Evolutionary conservation across 2,888 invertebrate species (phyloP), one percentile per base, ranked within the genome.

Genomic region (Rhaphigaster nebulosa): DNA sequence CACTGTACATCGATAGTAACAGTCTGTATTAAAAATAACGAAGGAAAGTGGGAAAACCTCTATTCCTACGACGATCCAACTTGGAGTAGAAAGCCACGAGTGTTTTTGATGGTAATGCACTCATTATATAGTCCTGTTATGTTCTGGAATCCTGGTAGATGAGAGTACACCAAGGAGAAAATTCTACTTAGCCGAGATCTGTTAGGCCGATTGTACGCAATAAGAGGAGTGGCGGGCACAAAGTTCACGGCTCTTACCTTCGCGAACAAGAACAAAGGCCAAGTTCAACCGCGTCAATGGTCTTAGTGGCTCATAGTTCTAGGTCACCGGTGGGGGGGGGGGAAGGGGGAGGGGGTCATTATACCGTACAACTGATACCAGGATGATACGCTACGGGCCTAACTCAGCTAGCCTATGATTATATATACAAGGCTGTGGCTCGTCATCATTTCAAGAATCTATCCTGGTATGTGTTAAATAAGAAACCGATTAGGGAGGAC

Each of bases 171-270:
- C 45, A 23, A 84, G n/a, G 84, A 45, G 84, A 84, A 84, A 84
- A 34, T n/a, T 45, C n/a, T 15, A n/a, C 45, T n/a, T 45, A 45
- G 45, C 26, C 0, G 26, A 2, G 26, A 45, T 84, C 41, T 23
- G 13, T 84, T 84, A 84, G 29, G n/a, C 41, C 26, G 41, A 84
- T 84, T 41, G 84, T 26, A 6, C n/a, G 45, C 4, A 45, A 45
- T n/a, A 45, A 84, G 41, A 45, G 84, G 45, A n/a, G 45, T 84
- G 84, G 41, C 65, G 80, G 41, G 80, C 12, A 20, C 84, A 84
- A 84, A 45, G 84, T 84, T 84, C 84, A 84, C 45, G 84, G 84
- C n/a, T 45, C 45, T 41, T 41, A 80, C 80, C 80, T 84, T 38
- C 45, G 26, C 26, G 26, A 12, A 84, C 41, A n/a, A 15, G n/a